Evolutionary conservation across 1,140 invertebrate species (phyloP).

Genomic region (Anadara kagoshimensis): DNA sequence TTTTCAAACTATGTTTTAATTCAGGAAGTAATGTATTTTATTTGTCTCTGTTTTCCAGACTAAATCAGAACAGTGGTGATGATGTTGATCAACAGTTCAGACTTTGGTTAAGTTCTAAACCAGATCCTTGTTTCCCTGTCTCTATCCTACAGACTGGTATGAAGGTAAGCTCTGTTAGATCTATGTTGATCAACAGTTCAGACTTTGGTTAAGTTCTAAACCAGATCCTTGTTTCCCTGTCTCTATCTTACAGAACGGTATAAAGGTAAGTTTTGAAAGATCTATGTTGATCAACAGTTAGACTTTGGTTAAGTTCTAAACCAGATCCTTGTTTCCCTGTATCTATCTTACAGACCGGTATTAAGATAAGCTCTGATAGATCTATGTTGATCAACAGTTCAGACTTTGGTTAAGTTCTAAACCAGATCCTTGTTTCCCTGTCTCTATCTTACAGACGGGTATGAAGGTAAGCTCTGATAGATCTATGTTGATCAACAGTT

Average conservation of each 20-base stretch:
- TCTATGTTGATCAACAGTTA: constrained; percentile 72
- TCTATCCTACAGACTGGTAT: constrained; percentile 71
- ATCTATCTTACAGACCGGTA: constrained; percentile 69
- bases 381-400: constrained; percentile 72
- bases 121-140: constrained; percentile 69
- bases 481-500: constrained; percentile 72
- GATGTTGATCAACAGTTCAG: constrained; percentile 72
- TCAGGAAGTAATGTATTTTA: too few relatives aligned
- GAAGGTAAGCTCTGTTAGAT: too few relatives aligned
- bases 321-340: constrained; percentile 71
- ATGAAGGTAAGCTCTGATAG: constrained; percentile 71
- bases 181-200: constrained; percentile 72
- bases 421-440: constrained; percentile 69
- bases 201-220: constrained; percentile 72
- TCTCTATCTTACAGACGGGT: constrained; percentile 70
- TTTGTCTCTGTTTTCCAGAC: constrained; percentile 49
- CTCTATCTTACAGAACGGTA: constrained; percentile 69
- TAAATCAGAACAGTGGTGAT: constrained; percentile 44
- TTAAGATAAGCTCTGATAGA: constrained; percentile 72
- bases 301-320: constrained; percentile 72
- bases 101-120: constrained; percentile 72
- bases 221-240: constrained; percentile 71
- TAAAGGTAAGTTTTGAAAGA: constrained; percentile 72
- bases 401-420: constrained; percentile 72
- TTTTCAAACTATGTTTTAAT: too few relatives aligned